Evolutionary conservation across 1,140 invertebrate genomes (phyloP), one percentile per base, ranked within the genome.

Genomic region (Cotesia chilonis): DNA sequence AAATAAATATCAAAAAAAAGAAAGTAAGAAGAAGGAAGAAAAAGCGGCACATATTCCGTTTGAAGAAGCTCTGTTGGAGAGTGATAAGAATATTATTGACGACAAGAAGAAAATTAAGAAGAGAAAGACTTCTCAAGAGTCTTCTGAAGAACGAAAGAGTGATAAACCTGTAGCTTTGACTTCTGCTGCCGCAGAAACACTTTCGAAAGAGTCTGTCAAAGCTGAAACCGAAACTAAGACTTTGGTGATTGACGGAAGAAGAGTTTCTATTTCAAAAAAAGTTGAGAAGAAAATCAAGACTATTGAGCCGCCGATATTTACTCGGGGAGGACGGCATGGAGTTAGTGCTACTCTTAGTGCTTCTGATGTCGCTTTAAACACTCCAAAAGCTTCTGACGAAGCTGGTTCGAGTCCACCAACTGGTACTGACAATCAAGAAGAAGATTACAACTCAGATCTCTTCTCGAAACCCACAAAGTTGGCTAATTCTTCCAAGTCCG

Each of bases 261-360:
- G 36, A 41, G 63, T 41, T 14, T n/a, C 12, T 5, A 14, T 41
- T 20, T 65, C 63, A 4, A 14, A 9, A 4, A 71, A 71, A n/a
- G 12, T 5, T 6, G 12, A 54, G 0, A 65, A 64, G 14, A 71
- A 66, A 41, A 71, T 71, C 4, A 61, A 9, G 36, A 51, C 55
- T 12, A 71, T 76, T n/a, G 74, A 70, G 12, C 52, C 74, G 17
- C 74, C 74, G 17, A 59, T 66, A 68, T 35, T 76, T 0, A 14
- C 68, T 4, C 70, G 66, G 60, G 71, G 71, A 4, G 69, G 71
- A 37, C 28, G 57, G 57, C 36, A 67, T 41, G 68, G 68, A 6
- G 14, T 71, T 41, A 73, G 74, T 68, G 70, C 37, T 37, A 41
- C 14, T 52, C 9, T 70, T 55, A 72, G 57, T 57, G 66, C 55